Percentiles rank a stretch among this genome's conserved stretches.
Conservation (phyloP, 2,797 vertebrate genomes). For the Leuciscus waleckii region DNA sequence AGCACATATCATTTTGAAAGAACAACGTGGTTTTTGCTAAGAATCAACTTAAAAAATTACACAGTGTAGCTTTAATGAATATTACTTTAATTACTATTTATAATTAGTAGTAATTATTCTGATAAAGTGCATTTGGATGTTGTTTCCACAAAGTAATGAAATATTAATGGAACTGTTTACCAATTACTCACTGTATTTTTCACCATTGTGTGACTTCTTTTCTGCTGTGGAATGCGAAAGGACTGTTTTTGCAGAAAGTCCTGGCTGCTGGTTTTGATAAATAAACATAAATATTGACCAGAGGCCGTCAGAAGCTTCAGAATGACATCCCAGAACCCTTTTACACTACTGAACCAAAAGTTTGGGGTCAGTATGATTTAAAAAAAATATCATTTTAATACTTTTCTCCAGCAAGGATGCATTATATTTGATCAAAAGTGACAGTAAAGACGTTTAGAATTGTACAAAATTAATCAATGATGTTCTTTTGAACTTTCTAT, state of each 20-base stretch:
- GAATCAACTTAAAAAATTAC: too few relatives aligned
- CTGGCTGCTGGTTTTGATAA: neutral
- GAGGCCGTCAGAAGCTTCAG: neutral
- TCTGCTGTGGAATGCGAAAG: neutral
- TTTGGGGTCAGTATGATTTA: neutral
- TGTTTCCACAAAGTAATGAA: neutral
- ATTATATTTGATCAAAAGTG: neutral
- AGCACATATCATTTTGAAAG: too few relatives aligned
- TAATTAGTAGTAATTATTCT: neutral
- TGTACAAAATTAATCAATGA: neutral
- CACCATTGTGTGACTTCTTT: neutral
- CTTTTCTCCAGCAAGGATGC: neutral
- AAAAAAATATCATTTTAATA: neutral
- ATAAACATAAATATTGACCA: neutral
- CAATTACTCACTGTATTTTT: neutral
- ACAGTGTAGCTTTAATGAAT: too few relatives aligned
- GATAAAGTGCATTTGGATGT: neutral
- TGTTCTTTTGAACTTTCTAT: neutral
- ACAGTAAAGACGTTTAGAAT: neutral
- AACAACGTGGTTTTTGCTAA: too few relatives aligned
- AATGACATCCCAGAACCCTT: neutral
- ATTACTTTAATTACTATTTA: neutral
- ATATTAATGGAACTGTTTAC: neutral
- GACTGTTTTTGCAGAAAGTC: neutral
- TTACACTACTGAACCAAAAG: neutral